Percentiles rank a stretch among this genome's conserved stretches.
phyloP scores from a whole-genome alignment of 2,797 vertebrate genomes.

The Enteromius thamalakanensis region DNA sequence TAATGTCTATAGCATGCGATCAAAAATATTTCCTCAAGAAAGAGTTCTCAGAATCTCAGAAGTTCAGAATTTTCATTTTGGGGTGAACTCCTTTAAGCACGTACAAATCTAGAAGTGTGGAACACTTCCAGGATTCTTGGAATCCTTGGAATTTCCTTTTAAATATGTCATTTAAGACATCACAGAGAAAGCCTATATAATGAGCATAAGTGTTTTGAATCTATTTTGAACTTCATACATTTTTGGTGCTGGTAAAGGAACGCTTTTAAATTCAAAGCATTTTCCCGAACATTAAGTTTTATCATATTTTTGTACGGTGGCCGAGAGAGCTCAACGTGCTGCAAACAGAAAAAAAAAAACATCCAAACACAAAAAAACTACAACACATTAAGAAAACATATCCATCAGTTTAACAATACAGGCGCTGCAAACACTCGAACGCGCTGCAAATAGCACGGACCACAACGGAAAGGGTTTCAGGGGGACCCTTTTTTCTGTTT shows the following conservation, averaged over 20 bases:
- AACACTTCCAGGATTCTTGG: neutral
- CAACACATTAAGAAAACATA: too few species aligned
- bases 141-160: neutral
- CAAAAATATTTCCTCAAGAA: too few species aligned
- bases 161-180: neutral
- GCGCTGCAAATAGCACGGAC: too few species aligned
- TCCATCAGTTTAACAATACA: too few species aligned
- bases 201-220: neutral
- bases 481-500: too few species aligned
- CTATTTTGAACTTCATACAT: neutral
- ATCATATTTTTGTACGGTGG: neutral
- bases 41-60: too few species aligned
- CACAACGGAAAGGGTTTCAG: too few species aligned
- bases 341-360: too few species aligned
- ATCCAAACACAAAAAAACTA: too few species aligned
- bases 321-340: too few species aligned
- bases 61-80: neutral
- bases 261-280: neutral
- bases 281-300: neutral
- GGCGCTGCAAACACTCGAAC: too few species aligned
- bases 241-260: neutral
- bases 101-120: neutral
- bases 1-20: too few species aligned
- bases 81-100: neutral
- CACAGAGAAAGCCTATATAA: neutral